phyloP scores from a whole-genome alignment of 2,888 invertebrate genomes.

The Rhagonycha fulva region DNA sequence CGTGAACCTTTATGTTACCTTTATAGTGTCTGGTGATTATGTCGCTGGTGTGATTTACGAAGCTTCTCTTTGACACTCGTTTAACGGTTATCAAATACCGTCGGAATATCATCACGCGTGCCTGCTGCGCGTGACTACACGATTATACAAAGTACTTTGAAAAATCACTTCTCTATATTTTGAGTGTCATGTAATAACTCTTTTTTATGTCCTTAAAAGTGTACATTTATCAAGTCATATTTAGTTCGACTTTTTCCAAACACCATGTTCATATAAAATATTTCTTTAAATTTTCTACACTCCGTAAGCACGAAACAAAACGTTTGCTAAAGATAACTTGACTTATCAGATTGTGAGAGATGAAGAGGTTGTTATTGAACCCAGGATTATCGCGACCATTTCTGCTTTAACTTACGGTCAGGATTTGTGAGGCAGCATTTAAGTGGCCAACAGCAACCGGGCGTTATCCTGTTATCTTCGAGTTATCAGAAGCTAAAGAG shows the following conservation, averaged over 20 bases:
- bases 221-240: slow-evolving; percentile 24
- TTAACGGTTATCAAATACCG: slow-evolving; percentile 40
- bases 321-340: slow-evolving; percentile 13
- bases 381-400: slow-evolving; percentile 48
- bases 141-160: slow-evolving; percentile 33
- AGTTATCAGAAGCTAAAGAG: slow-evolving; percentile 43
- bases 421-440: slow-evolving; percentile 45
- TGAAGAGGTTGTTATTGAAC: slow-evolving; percentile 51
- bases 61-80: slow-evolving; percentile 37
- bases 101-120: slow-evolving; percentile 36
- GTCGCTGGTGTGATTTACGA: slow-evolving; percentile 37
- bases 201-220: slow-evolving; percentile 29
- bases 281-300: slow-evolving; percentile 8
- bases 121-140: slow-evolving; percentile 38
- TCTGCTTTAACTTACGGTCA: slow-evolving; percentile 43
- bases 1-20: slow-evolving; percentile 37
- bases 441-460: slow-evolving; percentile 46
- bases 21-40: slow-evolving; percentile 34
- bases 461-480: slow-evolving; percentile 44
- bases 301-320: neutral
- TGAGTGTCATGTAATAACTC: slow-evolving; percentile 35
- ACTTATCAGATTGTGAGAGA: slow-evolving; percentile 51
- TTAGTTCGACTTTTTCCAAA: slow-evolving; percentile 18
- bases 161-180: slow-evolving; percentile 34
- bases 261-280: slow-evolving; percentile 16